phyloP scores from a whole-genome alignment of 2,113 vertebrate genomes.

The Oncorhynchus gorbuscha region DNA sequence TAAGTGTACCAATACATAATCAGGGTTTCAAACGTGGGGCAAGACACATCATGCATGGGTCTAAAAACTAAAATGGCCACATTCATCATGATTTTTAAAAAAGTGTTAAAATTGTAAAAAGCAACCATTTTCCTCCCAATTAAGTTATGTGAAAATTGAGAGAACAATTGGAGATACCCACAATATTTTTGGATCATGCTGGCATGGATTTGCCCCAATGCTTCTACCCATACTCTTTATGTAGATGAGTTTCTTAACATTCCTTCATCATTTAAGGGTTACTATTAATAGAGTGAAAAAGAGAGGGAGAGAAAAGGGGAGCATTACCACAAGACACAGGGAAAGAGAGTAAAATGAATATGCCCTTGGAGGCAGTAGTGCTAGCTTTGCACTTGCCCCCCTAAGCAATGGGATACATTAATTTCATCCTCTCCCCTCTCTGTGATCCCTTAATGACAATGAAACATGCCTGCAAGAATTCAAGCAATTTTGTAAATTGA shows the following conservation, averaged over 20 bases:
- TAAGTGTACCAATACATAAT: too few relatives aligned
- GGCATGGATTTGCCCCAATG: too few relatives aligned
- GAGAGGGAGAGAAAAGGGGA: not conserved
- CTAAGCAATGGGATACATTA: constrained; percentile 46
- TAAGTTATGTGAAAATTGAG: too few relatives aligned
- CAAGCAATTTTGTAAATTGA: constrained; percentile 75
- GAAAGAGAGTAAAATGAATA: constrained; percentile 41
- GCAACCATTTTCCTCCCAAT: too few relatives aligned
- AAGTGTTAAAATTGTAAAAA: too few relatives aligned
- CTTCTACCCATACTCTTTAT: not conserved
- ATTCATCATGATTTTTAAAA: too few relatives aligned
- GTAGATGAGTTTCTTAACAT: not conserved
- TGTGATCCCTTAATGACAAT: constrained; percentile 68
- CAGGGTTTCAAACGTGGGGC: too few relatives aligned
- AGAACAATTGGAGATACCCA: too few relatives aligned
- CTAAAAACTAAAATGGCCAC: too few relatives aligned
- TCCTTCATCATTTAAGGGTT: not conserved
- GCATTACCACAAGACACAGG: constrained; percentile 14
- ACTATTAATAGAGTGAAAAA: constrained; percentile 25
- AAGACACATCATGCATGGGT: too few relatives aligned
- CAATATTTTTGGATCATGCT: too few relatives aligned
- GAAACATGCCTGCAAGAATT: constrained; percentile 68
- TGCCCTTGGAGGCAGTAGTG: constrained; percentile 36
- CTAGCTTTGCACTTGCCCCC: constrained; percentile 37
- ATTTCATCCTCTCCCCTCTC: constrained; percentile 36